Evolutionary conservation across 1,140 invertebrate genomes (phyloP).

Genomic region (Cepaea nemoralis): DNA sequence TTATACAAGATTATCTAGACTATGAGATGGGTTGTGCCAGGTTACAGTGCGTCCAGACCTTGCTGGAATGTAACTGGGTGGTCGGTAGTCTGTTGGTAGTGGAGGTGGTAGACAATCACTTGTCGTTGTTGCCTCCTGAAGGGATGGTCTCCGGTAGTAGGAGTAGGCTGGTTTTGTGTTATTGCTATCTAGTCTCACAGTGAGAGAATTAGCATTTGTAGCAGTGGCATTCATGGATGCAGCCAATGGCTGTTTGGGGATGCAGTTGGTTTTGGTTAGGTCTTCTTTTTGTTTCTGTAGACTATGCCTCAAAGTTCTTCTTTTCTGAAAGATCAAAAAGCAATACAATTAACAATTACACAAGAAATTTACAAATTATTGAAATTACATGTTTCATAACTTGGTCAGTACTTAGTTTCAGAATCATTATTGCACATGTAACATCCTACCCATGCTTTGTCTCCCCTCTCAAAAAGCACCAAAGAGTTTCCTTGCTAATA

Average conservation of each 20-base stretch:
- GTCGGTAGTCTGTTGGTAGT: constrained; percentile 22
- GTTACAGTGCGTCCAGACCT: constrained; percentile 48
- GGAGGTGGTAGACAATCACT: constrained; percentile 42
- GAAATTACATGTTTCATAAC: too few species aligned
- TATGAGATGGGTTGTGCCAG: constrained; percentile 50
- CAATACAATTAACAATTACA: constrained; percentile 5
- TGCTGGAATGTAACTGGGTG: constrained; percentile 37
- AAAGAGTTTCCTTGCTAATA: too few species aligned
- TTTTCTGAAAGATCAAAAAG: constrained; percentile 59
- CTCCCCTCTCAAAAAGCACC: too few species aligned
- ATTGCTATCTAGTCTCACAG: constrained; percentile 35
- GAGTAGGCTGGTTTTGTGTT: constrained; percentile 47
- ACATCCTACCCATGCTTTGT: too few species aligned
- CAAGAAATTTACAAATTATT: too few species aligned
- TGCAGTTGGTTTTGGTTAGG: constrained; percentile 44
- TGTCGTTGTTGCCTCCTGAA: constrained; percentile 53
- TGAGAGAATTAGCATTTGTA: constrained; percentile 39
- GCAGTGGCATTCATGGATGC: not conserved
- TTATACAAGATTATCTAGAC: constrained; percentile 40
- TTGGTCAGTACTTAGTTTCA: too few species aligned
- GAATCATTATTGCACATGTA: too few species aligned
- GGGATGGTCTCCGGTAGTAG: constrained; percentile 46
- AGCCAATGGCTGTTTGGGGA: constrained; percentile 40
- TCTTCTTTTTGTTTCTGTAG: constrained; percentile 64
- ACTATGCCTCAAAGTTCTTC: constrained; percentile 63